Evolutionary conservation across 2,797 vertebrate genomes (phyloP).

Genomic region (Clamator glandarius): DNA sequence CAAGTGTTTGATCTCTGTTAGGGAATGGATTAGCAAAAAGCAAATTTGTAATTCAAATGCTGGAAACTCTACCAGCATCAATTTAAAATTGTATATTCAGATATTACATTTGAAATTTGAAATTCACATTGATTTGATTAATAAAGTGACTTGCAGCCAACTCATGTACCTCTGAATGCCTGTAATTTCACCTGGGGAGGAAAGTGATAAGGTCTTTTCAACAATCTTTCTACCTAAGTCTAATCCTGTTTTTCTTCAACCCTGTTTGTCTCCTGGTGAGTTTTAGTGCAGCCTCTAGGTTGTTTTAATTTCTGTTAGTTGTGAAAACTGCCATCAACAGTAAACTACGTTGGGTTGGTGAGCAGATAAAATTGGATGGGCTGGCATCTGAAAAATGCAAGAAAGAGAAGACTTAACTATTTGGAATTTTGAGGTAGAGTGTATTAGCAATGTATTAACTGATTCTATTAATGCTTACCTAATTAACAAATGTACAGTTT

Average conservation of each 20-base stretch:
- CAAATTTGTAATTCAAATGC: conserved; percentile 72
- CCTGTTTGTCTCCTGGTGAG: not conserved
- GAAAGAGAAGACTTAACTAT: not conserved
- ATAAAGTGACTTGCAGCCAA: conserved; percentile 50
- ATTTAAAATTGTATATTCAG: conserved; percentile 65
- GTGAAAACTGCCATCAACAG: not conserved
- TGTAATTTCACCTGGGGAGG: not conserved
- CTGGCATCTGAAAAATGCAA: not conserved
- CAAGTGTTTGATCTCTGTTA: conserved; percentile 72
- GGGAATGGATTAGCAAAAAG: conserved; percentile 69
- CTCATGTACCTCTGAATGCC: not conserved
- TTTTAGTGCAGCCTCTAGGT: not conserved
- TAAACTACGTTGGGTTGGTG: not conserved
- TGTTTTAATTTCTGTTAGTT: not conserved
- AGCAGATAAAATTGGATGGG: not conserved
- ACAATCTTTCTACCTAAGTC: not conserved
- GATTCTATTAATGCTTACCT: not conserved
- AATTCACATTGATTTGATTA: conserved; percentile 66
- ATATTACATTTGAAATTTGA: conserved; percentile 64
- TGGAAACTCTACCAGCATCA: conserved; percentile 45
- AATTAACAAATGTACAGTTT: not conserved
- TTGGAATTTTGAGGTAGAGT: not conserved
- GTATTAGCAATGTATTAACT: not conserved
- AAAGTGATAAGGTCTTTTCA: conserved; percentile 9
- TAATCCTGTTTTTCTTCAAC: not conserved